A percentile compares a stretch with the other conserved stretches of the same genome.
Evolutionary conservation across 23 tunicate species (phyloP).

Genomic region (Trididemnum nubilum): DNA sequence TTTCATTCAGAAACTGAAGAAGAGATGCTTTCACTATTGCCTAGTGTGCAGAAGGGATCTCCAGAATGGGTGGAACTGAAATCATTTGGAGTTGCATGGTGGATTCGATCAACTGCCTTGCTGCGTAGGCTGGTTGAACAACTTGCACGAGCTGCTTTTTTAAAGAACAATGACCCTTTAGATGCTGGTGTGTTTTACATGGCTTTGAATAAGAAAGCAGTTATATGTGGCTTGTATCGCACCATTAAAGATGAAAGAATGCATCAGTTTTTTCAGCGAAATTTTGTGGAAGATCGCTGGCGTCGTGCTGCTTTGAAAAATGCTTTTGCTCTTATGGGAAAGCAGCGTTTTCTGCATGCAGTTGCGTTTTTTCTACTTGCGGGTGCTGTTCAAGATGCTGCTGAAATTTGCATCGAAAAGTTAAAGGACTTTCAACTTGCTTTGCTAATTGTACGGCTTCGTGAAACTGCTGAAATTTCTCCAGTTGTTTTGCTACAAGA

Average conservation of each 20-base stretch:
- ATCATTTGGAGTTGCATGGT: slow-evolving; percentile 86
- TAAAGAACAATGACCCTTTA: slow-evolving; percentile 83
- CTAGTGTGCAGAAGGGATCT: slow-evolving; percentile 68
- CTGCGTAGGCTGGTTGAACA: slow-evolving; percentile 69
- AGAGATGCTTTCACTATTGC: slow-evolving; percentile 79
- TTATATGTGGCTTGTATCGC: slow-evolving; percentile 82
- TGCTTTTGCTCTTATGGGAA: slow-evolving; percentile 96
- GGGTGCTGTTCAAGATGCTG: slow-evolving; percentile 81
- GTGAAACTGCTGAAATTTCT: slow-evolving; percentile 33
- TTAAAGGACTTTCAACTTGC: slow-evolving; percentile 85
- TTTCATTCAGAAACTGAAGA: slow-evolving; percentile 97
- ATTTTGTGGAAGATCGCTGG: slow-evolving; percentile 91
- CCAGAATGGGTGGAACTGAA: slow-evolving; percentile 79
- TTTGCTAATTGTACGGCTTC: slow-evolving; percentile 65
- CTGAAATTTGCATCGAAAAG: slow-evolving; percentile 89
- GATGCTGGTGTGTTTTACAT: slow-evolving; percentile 87
- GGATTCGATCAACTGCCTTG: slow-evolving; percentile 68
- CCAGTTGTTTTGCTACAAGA: slow-evolving; percentile 36
- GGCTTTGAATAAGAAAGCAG: slow-evolving; percentile 82
- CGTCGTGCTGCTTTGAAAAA: slow-evolving; percentile 89
- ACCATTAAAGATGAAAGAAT: slow-evolving; percentile 74
- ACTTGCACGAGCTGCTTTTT: slow-evolving; percentile 82
- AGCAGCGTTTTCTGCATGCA: slow-evolving; percentile 81
- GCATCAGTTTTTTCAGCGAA: slow-evolving; percentile 82
- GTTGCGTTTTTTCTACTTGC: slow-evolving; percentile 92